Evolutionary conservation across 2,113 vertebrate species (phyloP), one percentile per base, ranked within the genome.

Genomic region (Danio rerio): DNA sequence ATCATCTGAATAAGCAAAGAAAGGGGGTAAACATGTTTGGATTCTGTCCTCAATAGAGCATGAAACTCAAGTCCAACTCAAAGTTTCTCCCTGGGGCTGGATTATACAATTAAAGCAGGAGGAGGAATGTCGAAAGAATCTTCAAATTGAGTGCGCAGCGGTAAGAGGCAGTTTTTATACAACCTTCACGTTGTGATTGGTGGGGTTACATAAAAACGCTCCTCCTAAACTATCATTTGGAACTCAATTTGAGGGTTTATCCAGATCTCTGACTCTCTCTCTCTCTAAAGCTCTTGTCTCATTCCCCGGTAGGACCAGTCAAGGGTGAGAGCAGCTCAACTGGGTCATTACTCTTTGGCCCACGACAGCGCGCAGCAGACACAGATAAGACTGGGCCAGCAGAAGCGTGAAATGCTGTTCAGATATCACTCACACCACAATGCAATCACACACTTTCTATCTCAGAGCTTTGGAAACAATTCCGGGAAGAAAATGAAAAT

Each of bases 291-390:
- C 65, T 66, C 59, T 52, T 45, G 42, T 77, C 49, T 83, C 49
- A 71, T 76, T 69, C 63, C 71, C 31, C 56, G 21, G 69, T 18
- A 62, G 63, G 75, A 77, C 58, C 69, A 79, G 56, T 65, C 81
- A 86, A 78, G 84, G 74, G 71, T 78, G 84, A 81, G 81, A 84
- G 56, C 21, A 74, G 75, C 49, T 87, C 86, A 84, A 80, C 76
- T 18, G 73, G 81, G 78, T 81, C 86, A 87, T 85, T 85, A 85
- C 53, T 50, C 83, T 61, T 69, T 81, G 75, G 78, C 66, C 58
- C 76, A 43, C 63, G 20, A 83, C 77, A 76, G 75, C 52, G 75
- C 71, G 50, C 69, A 65, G 13, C 56, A 71, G 70, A 83, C 55
- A 40, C 81, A 76, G 77, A 56, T 74, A 78, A 83, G 70, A 63